phyloP scores from a whole-genome alignment of 2,113 vertebrate genomes.

The Microtus oregoni region DNA sequence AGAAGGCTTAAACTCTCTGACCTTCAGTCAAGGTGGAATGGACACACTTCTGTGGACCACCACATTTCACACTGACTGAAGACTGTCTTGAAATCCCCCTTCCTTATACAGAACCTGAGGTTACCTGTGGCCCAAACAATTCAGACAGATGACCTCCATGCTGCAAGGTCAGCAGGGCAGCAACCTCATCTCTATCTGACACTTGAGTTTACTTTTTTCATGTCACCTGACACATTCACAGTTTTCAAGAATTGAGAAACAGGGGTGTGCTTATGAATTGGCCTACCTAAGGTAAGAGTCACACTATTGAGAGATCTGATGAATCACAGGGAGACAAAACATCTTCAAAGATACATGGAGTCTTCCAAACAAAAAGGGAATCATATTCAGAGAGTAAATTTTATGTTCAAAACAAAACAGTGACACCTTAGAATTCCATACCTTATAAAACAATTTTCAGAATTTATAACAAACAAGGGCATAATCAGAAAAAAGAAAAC shows the following conservation, averaged over 20 bases:
- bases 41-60: too few species aligned
- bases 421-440: not conserved
- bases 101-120: not conserved
- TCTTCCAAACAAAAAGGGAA: not conserved
- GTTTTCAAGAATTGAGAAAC: not conserved
- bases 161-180: not conserved
- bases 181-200: too few species aligned
- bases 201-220: not conserved
- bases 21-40: too few species aligned
- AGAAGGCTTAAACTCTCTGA: too few species aligned
- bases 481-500: not conserved
- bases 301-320: not conserved
- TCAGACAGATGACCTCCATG: not conserved
- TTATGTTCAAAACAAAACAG: not conserved
- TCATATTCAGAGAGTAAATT: not conserved
- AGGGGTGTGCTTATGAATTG: not conserved
- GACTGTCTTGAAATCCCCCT: not conserved
- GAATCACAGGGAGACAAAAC: not conserved
- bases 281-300: not conserved
- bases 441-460: not conserved
- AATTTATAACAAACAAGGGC: not conserved
- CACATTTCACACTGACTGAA: too few species aligned
- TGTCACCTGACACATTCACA: not conserved
- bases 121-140: too few species aligned
- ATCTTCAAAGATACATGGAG: not conserved